Evolutionary conservation across 2,113 vertebrate species (phyloP).

Genomic region (Brevimyrus niger): DNA sequence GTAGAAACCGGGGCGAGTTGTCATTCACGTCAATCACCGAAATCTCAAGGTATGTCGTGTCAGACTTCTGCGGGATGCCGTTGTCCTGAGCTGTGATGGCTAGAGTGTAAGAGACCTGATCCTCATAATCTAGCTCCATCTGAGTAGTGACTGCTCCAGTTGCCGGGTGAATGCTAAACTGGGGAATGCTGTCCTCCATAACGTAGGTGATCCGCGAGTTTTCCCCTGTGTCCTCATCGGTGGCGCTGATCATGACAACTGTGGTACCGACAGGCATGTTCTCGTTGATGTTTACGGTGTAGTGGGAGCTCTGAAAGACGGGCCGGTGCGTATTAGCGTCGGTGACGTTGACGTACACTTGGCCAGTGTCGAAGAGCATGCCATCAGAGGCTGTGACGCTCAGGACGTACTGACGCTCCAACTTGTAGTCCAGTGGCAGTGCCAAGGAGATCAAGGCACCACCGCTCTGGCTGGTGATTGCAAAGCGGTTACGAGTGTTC

Average conservation of each 20-base stretch:
- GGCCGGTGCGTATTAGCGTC: conserved; percentile 94
- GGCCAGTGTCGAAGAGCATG: conserved; percentile 74
- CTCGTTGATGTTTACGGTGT: conserved; percentile 85
- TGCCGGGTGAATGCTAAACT: conserved; percentile 80
- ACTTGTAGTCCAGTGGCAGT: conserved; percentile 88
- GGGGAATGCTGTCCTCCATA: conserved; percentile 97
- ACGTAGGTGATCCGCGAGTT: conserved; percentile 89
- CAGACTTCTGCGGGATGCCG: conserved; percentile 92
- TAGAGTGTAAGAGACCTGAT: conserved; percentile 90
- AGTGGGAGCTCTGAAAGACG: conserved; percentile 95
- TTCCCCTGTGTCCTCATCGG: conserved; percentile 87
- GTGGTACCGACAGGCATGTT: conserved; percentile 78
- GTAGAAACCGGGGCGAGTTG: conserved; percentile 83
- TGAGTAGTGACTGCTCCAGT: conserved; percentile 84
- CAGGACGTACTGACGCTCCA: conserved; percentile 85
- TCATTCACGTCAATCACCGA: conserved; percentile 90
- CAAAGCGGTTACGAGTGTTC: conserved; percentile 92
- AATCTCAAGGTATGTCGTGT: conserved; percentile 95
- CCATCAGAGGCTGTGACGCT: conserved; percentile 81
- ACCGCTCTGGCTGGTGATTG: conserved; percentile 90
- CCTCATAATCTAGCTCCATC: conserved; percentile 91
- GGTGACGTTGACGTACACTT: conserved; percentile 83
- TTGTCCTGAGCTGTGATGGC: conserved; percentile 91
- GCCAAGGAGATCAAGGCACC: conserved; percentile 85
- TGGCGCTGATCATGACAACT: conserved; percentile 88